Evolutionary conservation across 2,888 invertebrate genomes (phyloP).

Genomic region (Lydus trimaculatus): DNA sequence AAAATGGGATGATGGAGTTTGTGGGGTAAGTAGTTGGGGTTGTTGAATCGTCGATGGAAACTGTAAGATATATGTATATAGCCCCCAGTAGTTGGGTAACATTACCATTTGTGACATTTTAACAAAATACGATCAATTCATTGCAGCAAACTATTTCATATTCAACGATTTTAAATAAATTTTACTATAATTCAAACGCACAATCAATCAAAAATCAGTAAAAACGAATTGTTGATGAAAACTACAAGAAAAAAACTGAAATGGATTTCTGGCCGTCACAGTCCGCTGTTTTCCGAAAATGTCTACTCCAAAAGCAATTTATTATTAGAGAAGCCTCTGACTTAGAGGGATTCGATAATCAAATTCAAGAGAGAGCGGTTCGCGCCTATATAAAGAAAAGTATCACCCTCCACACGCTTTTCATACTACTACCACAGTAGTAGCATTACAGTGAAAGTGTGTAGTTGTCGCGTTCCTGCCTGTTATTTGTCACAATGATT

Average conservation of each 20-base stretch:
- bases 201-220: background rate
- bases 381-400: conserved; percentile 18
- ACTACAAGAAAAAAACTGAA: background rate
- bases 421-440: background rate
- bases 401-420: background rate
- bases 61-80: background rate
- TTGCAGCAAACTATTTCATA: background rate
- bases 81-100: background rate
- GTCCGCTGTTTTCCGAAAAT: conserved; percentile 8
- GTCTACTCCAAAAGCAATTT: conserved; percentile 24
- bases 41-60: background rate
- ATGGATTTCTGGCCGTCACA: background rate
- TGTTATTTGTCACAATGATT: conserved; percentile 59
- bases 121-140: background rate
- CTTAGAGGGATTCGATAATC: conserved; percentile 30
- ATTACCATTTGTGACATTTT: background rate
- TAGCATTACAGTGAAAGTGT: conserved; percentile 25
- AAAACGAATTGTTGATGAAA: background rate
- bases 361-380: conserved; percentile 21
- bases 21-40: background rate
- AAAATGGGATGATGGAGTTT: conserved; percentile 39
- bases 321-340: conserved; percentile 24
- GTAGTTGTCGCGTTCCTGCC: conserved; percentile 36
- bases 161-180: background rate
- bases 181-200: background rate